These are phyloP conservation scores for Oreortyx pictus DNA, from an alignment of 2,797 vertebrate genomes.

Conservation along the genomic window DNA sequence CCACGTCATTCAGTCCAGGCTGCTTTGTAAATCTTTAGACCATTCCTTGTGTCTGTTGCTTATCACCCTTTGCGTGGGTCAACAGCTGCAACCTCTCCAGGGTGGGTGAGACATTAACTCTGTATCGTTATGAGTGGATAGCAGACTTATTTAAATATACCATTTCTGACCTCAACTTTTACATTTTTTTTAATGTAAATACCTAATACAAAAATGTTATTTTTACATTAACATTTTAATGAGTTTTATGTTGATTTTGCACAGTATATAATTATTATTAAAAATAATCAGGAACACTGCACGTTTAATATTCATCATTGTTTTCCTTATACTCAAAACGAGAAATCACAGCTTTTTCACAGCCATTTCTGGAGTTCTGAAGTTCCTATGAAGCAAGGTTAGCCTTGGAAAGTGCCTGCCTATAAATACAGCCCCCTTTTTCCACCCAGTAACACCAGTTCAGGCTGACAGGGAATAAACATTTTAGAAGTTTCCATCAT, in stretches of 20 bases:
- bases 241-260: conserved; percentile 58
- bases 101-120: neutral
- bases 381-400: neutral
- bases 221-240: conserved; percentile 73
- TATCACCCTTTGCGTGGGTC: neutral
- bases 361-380: neutral
- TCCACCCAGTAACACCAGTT: neutral
- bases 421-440: neutral
- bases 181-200: conserved; percentile 34
- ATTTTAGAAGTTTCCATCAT: neutral
- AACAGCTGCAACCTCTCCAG: neutral
- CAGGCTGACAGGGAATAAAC: neutral
- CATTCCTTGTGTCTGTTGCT: neutral
- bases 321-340: conserved; percentile 30
- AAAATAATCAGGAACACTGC: conserved; percentile 17
- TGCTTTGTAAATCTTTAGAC: neutral
- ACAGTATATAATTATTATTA: conserved; percentile 53
- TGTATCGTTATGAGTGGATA: neutral
- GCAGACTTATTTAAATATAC: conserved; percentile 24
- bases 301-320: conserved; percentile 53
- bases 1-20: neutral
- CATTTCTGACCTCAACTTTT: neutral
- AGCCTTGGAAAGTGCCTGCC: neutral
- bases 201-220: conserved; percentile 60
- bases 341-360: neutral